phyloP scores from a whole-genome alignment of 2,797 vertebrate species.

The Sebastiscus albofasciatus region DNA sequence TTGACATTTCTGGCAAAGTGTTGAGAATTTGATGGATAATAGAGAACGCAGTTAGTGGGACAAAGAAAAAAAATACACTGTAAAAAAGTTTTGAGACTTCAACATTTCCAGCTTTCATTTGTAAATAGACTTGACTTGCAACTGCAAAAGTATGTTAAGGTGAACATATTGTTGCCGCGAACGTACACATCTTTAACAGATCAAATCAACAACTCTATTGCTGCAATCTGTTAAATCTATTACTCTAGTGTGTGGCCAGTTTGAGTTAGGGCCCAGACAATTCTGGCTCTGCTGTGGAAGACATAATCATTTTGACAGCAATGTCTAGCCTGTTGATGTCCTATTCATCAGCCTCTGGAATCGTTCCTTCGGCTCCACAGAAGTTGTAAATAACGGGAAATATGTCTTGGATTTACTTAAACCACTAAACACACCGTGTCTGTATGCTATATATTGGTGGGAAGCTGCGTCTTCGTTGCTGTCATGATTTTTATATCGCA shows the following conservation, averaged over 20 bases:
- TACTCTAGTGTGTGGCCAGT: background rate
- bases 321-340: background rate
- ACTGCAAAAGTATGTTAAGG: background rate
- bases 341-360: slow-evolving; percentile 12
- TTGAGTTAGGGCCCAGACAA: background rate
- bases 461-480: background rate
- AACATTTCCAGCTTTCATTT: background rate
- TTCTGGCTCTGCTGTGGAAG: background rate
- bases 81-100: background rate
- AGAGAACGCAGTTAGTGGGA: background rate
- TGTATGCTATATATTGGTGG: background rate
- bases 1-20: slow-evolving; percentile 8
- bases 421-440: background rate
- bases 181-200: background rate
- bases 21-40: slow-evolving; percentile 1
- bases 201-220: background rate
- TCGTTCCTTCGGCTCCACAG: background rate
- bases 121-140: background rate
- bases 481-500: background rate
- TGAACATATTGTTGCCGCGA: background rate
- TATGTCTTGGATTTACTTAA: background rate
- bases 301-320: slow-evolving; percentile 14
- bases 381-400: background rate
- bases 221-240: background rate
- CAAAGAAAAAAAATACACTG: background rate